These are phyloP conservation scores for Mythimna impura DNA, from an alignment of 2,888 invertebrate genomes.

Conservation along the genomic window DNA sequence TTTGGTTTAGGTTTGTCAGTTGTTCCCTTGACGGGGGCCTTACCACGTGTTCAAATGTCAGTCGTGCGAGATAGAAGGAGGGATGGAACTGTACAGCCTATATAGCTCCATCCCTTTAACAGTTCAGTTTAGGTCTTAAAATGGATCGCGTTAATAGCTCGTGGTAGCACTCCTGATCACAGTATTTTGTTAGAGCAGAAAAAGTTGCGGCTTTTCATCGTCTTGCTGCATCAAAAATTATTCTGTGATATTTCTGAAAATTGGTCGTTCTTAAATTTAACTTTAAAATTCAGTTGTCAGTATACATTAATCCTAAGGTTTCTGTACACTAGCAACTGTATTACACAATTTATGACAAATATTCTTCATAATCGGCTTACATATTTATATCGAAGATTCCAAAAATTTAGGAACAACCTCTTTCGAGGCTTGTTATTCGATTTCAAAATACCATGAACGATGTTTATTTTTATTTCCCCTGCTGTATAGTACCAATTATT, in stretches of 20 bases:
- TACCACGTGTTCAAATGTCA: too few relatives aligned
- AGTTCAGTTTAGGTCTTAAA: too few relatives aligned
- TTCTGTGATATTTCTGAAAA: not conserved
- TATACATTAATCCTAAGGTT: not conserved
- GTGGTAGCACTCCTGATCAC: not conserved
- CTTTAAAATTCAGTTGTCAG: not conserved
- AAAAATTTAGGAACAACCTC: not conserved
- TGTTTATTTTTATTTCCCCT: not conserved
- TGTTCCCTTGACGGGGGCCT: not conserved
- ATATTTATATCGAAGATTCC: not conserved
- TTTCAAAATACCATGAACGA: not conserved
- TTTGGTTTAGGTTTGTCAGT: conserved; percentile 8
- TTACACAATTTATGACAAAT: not conserved
- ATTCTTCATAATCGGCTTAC: not conserved
- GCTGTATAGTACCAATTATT: not conserved
- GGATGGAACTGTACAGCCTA: too few relatives aligned
- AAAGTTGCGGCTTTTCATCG: not conserved
- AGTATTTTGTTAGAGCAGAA: not conserved
- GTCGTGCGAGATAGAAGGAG: too few relatives aligned
- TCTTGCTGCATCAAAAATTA: not conserved
- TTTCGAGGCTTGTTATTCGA: not conserved
- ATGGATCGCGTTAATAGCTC: too few relatives aligned
- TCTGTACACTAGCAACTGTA: not conserved
- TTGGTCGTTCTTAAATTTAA: not conserved
- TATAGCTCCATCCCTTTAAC: too few relatives aligned